These are phyloP conservation scores for Ibidorhyncha struthersii DNA, from an alignment of 2,113 vertebrate genomes.

Conservation along the genomic window DNA sequence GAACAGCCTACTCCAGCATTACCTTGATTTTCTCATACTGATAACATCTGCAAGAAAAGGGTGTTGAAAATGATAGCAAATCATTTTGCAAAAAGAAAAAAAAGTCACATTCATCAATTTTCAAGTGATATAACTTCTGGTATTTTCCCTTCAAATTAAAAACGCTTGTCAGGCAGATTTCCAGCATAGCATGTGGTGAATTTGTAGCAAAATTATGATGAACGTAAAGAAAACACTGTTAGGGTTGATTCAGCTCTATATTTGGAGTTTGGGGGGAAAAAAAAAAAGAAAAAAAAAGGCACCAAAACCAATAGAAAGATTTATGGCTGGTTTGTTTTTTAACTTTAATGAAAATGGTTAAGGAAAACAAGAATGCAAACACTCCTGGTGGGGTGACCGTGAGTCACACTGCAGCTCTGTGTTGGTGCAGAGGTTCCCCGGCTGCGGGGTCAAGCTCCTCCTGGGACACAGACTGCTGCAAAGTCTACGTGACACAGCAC, in stretches of 20 bases:
- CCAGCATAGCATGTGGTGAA: conserved; percentile 7
- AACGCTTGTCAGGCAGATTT: conserved; percentile 46
- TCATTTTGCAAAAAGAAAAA: neutral
- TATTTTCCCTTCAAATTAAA: conserved; percentile 32
- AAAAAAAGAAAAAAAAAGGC: neutral
- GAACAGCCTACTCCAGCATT: conserved; percentile 1
- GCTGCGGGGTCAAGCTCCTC: neutral
- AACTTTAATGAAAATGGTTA: neutral
- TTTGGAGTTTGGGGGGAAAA: neutral
- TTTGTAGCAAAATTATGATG: neutral
- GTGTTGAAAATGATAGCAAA: conserved; percentile 9
- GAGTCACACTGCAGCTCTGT: neutral
- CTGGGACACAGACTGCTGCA: neutral
- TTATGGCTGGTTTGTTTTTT: neutral
- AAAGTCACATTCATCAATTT: neutral
- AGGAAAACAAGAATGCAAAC: neutral
- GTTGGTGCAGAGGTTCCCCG: neutral
- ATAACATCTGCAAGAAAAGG: conserved; percentile 17
- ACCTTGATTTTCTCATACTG: conserved; percentile 47
- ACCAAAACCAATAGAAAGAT: neutral
- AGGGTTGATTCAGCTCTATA: neutral
- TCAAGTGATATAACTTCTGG: conserved; percentile 20
- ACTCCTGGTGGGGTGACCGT: neutral
- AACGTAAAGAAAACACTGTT: conserved; percentile 18
- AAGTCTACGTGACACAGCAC: neutral